A percentile compares a stretch with the other conserved stretches of the same genome.
These are phyloP conservation scores for Phorcus lineatus DNA, from an alignment of 2,888 invertebrate species.

Conservation along the genomic window DNA sequence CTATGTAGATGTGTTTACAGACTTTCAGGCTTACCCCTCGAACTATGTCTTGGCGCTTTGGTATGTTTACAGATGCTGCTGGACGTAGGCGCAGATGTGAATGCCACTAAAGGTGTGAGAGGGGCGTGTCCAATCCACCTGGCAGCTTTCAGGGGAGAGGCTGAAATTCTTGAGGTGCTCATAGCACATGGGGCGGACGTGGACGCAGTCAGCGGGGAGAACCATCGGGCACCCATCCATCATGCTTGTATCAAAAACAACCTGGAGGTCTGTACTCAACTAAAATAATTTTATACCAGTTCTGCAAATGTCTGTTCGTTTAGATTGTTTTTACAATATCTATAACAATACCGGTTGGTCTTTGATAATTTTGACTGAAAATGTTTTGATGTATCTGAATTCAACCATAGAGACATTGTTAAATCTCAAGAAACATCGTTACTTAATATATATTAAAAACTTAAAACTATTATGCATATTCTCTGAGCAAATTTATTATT, in stretches of 20 bases:
- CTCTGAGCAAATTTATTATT: too few species aligned
- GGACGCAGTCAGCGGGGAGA: slow-evolving; percentile 11
- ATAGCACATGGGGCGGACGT: slow-evolving; percentile 31
- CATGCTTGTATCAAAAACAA: slow-evolving; percentile 29
- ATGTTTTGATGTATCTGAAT: too few species aligned
- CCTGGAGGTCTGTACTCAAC: not conserved
- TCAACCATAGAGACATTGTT: too few species aligned
- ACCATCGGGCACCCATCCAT: slow-evolving; percentile 32
- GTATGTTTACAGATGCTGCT: slow-evolving; percentile 29
- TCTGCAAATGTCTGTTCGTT: not conserved
- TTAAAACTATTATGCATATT: too few species aligned
- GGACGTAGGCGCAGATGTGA: slow-evolving; percentile 26
- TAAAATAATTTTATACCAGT: not conserved
- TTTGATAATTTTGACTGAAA: too few species aligned
- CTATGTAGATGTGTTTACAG: too few species aligned
- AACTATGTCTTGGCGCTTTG: not conserved
- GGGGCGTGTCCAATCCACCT: slow-evolving; percentile 36
- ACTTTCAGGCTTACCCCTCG: too few species aligned
- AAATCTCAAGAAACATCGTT: too few species aligned
- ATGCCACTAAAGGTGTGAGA: slow-evolving; percentile 19
- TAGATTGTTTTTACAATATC: too few species aligned
- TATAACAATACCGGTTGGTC: too few species aligned
- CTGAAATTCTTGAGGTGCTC: slow-evolving; percentile 26
- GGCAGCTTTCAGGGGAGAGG: slow-evolving; percentile 27
- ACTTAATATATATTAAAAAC: too few species aligned